Base-by-base conservation (phyloP, 2,797 vertebrate genomes). In the Platalea minor region DNA sequence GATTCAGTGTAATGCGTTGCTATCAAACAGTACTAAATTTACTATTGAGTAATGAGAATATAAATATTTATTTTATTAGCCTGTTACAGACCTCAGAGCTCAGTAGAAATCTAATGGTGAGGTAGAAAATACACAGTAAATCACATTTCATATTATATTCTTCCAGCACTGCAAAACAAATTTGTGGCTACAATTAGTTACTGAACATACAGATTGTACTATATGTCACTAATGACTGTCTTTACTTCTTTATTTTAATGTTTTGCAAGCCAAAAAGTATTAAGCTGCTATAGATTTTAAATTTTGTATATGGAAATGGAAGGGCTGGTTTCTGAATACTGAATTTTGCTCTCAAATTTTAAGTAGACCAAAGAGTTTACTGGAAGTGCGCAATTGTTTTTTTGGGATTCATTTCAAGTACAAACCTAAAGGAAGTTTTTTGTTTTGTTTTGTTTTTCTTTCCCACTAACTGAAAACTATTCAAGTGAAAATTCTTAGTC, bases 381-480 rank as follows among this genome's bases (percentile, higher is more conserved):
- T 74, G 8, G 7, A 89, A 82, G 25, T 8, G 5, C 1, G 1
- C 17, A 23, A 63, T 45, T 14, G 9, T 0, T 4, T 41, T 78
- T 57, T 35, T 6, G 16, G 8, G 11, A 15, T 67, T 78, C 5
- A 24, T 65, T 90, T 68, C 16, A n/a, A 77, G 11, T 61, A 33
- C 15, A 61, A 83, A 57, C 16, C 7, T 67, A 53, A 68, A 88
- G 10, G 19, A 77, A 61, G 11, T 3, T 2, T 18, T 20, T 57
- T 17, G 21, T 65, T 8, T 24, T 14, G 37, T 67, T 83, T 88
- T 46, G 2, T 77, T 77, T 77, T 72, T 53, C 11, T 77, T 73
- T 14, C 24, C 8, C 17, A 61, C 31, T 29, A 17, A 26, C 31
- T 87, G 77, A 43, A 86, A 91, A 76, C 35, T 31, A 53, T n/a